Evolutionary conservation across 1,140 invertebrate genomes (phyloP).

Genomic region (Drosophila bocqueti): DNA sequence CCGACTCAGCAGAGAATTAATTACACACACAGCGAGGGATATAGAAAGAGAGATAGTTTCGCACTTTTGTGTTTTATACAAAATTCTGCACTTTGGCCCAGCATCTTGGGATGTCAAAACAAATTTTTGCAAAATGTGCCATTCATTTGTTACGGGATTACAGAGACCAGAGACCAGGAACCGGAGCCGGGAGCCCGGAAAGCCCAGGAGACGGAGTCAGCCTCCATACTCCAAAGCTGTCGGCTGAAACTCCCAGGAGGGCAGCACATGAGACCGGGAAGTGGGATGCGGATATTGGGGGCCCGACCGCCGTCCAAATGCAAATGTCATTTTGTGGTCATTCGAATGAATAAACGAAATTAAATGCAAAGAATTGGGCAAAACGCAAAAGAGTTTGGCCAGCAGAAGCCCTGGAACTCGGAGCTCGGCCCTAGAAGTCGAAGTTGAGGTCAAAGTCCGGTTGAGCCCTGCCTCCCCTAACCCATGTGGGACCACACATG

Average conservation of each 20-base stretch:
- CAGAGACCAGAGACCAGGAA: slow-evolving; percentile 4
- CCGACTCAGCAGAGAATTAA: slow-evolving; percentile 76
- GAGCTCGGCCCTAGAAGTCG: slow-evolving; percentile 8
- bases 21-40: slow-evolving; percentile 37
- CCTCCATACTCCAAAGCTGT: slow-evolving; percentile 7
- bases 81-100: slow-evolving; percentile 55
- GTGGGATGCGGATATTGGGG: neutral
- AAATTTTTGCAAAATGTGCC: slow-evolving; percentile 75
- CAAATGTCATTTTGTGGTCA: slow-evolving; percentile 84
- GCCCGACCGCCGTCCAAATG: slow-evolving; percentile 59
- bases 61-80: slow-evolving; percentile 59
- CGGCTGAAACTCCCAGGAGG: slow-evolving; percentile 47
- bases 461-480: neutral
- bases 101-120: slow-evolving; percentile 71
- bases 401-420: neutral
- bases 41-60: slow-evolving; percentile 47
- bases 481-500: slow-evolving; percentile 39
- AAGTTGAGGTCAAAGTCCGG: slow-evolving; percentile 6
- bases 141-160: slow-evolving; percentile 80
- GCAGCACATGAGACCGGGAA: slow-evolving; percentile 34
- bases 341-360: slow-evolving; percentile 85
- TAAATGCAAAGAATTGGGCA: slow-evolving; percentile 69
- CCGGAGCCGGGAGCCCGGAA: neutral
- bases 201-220: neutral
- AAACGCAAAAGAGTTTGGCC: slow-evolving; percentile 54